phyloP scores from a whole-genome alignment of 1,140 invertebrate species.

The Harlomillsia oculata region DNA sequence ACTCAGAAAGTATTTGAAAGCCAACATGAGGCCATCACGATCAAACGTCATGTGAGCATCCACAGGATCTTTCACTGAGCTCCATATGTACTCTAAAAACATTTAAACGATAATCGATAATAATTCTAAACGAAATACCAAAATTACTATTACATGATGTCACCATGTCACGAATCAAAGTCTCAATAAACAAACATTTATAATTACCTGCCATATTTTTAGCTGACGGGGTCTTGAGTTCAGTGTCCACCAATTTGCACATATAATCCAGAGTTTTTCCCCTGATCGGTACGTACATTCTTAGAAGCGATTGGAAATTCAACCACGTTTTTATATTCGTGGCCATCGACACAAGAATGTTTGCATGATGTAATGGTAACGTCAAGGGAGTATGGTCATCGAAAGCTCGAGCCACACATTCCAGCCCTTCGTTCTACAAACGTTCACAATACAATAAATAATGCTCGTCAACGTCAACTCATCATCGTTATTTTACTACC shows the following conservation, averaged over 20 bases:
- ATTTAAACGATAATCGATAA: neutral
- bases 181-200: neutral
- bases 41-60: constrained; percentile 79
- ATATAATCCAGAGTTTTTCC: constrained; percentile 80
- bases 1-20: constrained; percentile 90
- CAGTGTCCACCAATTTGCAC: constrained; percentile 83
- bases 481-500: neutral
- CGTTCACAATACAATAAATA: constrained; percentile 18
- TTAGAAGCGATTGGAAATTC: constrained; percentile 77
- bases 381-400: constrained; percentile 59
- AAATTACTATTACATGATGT: neutral
- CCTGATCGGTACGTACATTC: constrained; percentile 74
- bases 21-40: constrained; percentile 74
- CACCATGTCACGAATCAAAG: neutral
- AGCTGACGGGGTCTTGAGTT: constrained; percentile 58
- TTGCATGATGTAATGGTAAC: constrained; percentile 73
- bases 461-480: neutral
- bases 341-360: constrained; percentile 79
- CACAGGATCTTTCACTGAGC: constrained; percentile 79
- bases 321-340: constrained; percentile 91
- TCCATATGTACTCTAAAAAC: constrained; percentile 80
- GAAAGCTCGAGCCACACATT: constrained; percentile 74
- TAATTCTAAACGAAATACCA: neutral
- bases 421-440: constrained; percentile 64
- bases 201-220: constrained; percentile 76